Base-by-base conservation (phyloP, 1,140 invertebrate species). In the Neodiprion virginianus region DNA sequence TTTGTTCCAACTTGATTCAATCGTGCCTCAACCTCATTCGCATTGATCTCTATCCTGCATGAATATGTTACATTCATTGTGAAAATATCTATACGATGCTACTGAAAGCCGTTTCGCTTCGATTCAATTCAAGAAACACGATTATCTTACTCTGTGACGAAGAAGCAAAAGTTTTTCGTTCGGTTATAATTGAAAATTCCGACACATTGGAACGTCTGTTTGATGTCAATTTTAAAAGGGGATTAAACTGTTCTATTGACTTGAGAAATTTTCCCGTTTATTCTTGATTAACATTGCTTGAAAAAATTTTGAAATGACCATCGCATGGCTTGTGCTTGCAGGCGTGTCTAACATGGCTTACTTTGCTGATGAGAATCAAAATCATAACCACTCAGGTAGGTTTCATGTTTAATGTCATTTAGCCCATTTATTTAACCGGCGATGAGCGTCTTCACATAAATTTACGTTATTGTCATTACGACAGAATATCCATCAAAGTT, bases 321-420 rank as follows among this genome's bases (percentile, higher is more conserved):
- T 91, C 79, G 86, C 84, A 84, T 83, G 84, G 84, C 84, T 88
- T 84, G 73, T 87, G 86, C 85, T 85, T 87, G 79, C 84, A 85
- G 89, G 87, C 82, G 85, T 89, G 78, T 88, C 85, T 86, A 90
- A 90, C 83, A 88, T 86, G 83, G 85, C 86, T 86, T 89, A 89
- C 87, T 90, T 89, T 87, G 86, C 87, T 86, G 88, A 89, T 84
- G 86, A 89, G 83, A 89, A 89, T 84, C 88, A 89, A 85, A 88
- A 89, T 88, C 84, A 87, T 85, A 85, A 85, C 74, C 81, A 85
- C 78, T 86, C 88, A 89, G 89, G 89, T 90, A 89, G 84, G 83
- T 87, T 75, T 65, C 74, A 87, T 84, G 86, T 1, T 87, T 84
- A 21, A 82, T 82, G 81, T 67, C 28, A 10, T 7, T 10, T 40